Evolutionary conservation across 23 tunicate genomes (phyloP).

Genomic region (Halocynthia aurantium): DNA sequence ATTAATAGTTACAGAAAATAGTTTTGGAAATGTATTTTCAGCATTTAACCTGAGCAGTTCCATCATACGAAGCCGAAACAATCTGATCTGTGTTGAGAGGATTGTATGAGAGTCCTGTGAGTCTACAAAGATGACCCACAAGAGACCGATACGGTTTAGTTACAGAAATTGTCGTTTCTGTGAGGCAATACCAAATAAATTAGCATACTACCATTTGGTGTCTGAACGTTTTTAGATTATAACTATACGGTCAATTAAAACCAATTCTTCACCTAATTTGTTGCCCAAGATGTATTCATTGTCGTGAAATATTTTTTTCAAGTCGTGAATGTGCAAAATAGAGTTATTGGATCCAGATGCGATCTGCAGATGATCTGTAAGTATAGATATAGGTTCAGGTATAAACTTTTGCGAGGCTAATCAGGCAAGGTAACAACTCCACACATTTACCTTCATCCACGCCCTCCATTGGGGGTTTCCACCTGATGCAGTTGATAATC

Average conservation of each 20-base stretch:
- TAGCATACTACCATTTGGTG: not conserved
- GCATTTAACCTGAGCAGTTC: constrained; percentile 57
- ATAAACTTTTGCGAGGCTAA: not conserved
- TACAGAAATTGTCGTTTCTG: constrained; percentile 11
- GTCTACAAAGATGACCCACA: constrained; percentile 44
- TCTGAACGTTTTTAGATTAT: too few relatives aligned
- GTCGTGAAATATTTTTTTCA: constrained; percentile 15
- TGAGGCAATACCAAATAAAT: not conserved
- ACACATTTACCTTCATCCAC: too few relatives aligned
- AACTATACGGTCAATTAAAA: too few relatives aligned
- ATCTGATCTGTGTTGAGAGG: constrained; percentile 24
- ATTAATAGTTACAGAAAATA: not conserved
- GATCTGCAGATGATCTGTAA: constrained; percentile 2
- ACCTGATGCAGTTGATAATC: constrained; percentile 65
- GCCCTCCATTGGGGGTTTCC: constrained; percentile 12
- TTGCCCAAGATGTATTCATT: constrained; percentile 9
- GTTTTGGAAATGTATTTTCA: not conserved
- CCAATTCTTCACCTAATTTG: not conserved
- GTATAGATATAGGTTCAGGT: not conserved
- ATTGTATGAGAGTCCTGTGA: constrained; percentile 78
- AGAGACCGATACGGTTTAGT: constrained; percentile 58
- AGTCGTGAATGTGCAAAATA: constrained; percentile 12
- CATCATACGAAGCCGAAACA: constrained; percentile 78
- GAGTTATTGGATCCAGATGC: constrained; percentile 22
- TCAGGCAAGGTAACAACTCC: too few relatives aligned